A percentile compares a stretch with the other conserved stretches of the same genome.
Evolutionary conservation across 2,888 invertebrate species (phyloP).

Genomic region (Desoria tigrina): DNA sequence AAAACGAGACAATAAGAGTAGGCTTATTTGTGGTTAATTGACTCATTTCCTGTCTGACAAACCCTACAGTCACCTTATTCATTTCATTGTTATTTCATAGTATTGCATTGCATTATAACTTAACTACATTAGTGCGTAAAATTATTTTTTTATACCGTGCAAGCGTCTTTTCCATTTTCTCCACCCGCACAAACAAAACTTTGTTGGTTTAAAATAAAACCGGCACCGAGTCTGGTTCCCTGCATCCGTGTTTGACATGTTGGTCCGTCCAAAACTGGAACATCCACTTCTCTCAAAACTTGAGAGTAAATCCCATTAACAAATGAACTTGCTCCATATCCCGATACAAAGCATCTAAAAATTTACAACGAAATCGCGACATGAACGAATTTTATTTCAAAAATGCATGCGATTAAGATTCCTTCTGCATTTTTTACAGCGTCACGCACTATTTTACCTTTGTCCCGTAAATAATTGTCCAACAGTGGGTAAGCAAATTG

Average conservation of each 20-base stretch:
- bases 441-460: constrained; percentile 23
- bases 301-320: constrained; percentile 62
- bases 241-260: constrained; percentile 67
- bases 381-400: neutral
- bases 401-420: neutral
- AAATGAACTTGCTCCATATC: constrained; percentile 79
- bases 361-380: no score
- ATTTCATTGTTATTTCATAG: no score
- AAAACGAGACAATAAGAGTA: constrained; percentile 51
- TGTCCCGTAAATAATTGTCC: constrained; percentile 25
- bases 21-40: no score
- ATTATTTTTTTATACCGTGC: constrained; percentile 63
- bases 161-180: constrained; percentile 72
- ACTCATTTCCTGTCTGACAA: no score
- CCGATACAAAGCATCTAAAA: constrained; percentile 61
- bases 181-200: constrained; percentile 79
- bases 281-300: constrained; percentile 73
- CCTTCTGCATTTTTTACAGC: neutral
- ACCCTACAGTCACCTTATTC: no score
- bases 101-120: no score
- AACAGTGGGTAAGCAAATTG: constrained; percentile 60
- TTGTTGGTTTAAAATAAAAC: constrained; percentile 65
- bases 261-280: constrained; percentile 66
- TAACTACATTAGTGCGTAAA: neutral
- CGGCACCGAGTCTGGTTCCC: constrained; percentile 66